phyloP scores from a whole-genome alignment of 2,888 invertebrate species.

The Orchesella flavescens region DNA sequence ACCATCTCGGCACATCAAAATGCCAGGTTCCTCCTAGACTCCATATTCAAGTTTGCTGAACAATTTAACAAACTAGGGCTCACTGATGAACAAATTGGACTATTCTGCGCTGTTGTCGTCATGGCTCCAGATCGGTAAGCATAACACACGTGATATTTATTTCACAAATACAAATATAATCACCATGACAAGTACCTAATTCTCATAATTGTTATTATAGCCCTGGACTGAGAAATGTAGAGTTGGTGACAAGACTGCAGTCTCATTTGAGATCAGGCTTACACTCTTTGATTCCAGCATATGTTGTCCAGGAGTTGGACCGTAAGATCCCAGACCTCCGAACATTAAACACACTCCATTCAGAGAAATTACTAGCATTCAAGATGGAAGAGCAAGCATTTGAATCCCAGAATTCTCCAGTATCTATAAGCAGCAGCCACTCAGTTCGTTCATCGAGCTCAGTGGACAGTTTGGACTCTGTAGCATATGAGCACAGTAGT shows the following conservation, averaged over 20 bases:
- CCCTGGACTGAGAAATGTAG: conserved; percentile 92
- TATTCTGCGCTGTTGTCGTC: conserved; percentile 96
- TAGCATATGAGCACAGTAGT: neutral
- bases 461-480: neutral
- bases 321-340: conserved; percentile 96
- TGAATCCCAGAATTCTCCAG: conserved; percentile 49
- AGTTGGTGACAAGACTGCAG: conserved; percentile 94
- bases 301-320: conserved; percentile 83
- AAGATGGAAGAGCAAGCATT: conserved; percentile 83
- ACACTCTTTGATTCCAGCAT: conserved; percentile 84
- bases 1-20: conserved; percentile 87
- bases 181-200: no score
- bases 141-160: no score
- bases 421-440: conserved; percentile 50
- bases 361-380: conserved; percentile 94
- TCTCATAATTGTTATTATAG: conserved; percentile 77
- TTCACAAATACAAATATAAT: no score
- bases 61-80: conserved; percentile 92
- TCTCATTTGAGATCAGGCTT: conserved; percentile 89
- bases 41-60: conserved; percentile 98
- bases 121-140: conserved; percentile 83
- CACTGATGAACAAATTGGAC: conserved; percentile 92
- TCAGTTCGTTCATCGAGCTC: neutral
- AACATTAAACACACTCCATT: conserved; percentile 95
- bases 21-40: conserved; percentile 96